Evolutionary conservation across 2,888 invertebrate genomes (phyloP).

Genomic region (Apotomis betuletana): DNA sequence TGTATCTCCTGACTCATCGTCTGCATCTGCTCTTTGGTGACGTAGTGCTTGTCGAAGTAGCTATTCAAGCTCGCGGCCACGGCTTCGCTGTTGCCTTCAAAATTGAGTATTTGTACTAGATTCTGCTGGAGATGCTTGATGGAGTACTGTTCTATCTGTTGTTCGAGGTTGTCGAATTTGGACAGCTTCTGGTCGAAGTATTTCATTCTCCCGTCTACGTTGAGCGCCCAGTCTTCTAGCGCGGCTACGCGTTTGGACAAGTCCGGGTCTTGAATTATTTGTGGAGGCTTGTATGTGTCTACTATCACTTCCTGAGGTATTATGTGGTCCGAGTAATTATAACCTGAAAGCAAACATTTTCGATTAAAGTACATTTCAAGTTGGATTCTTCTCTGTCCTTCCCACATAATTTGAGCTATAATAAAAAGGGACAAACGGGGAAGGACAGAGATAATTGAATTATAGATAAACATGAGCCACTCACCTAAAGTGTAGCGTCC

Average conservation of each 20-base stretch:
- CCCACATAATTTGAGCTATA: conserved; percentile 63
- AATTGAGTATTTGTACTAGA: conserved; percentile 79
- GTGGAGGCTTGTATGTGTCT: conserved; percentile 67
- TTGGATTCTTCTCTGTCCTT: conserved; percentile 69
- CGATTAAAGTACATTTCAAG: conserved; percentile 42
- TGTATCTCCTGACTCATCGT: conserved; percentile 69
- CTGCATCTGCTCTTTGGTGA: conserved; percentile 86
- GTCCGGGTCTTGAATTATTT: conserved; percentile 63
- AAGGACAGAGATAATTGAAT: conserved; percentile 83
- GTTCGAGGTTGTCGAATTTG: conserved; percentile 74
- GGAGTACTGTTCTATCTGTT: conserved; percentile 79
- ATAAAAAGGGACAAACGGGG: conserved; percentile 68
- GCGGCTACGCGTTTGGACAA: conserved; percentile 68
- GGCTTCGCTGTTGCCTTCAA: conserved; percentile 66
- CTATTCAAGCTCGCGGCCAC: conserved; percentile 80
- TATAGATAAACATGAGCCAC: conserved; percentile 60
- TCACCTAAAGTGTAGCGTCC: conserved; percentile 80
- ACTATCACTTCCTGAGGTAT: conserved; percentile 52
- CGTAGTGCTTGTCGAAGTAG: conserved; percentile 84
- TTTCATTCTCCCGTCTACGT: conserved; percentile 80
- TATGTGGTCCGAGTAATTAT: conserved; percentile 59
- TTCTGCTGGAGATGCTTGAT: conserved; percentile 82
- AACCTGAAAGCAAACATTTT: conserved; percentile 64
- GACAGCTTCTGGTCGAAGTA: conserved; percentile 81
- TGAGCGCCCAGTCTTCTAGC: conserved; percentile 77